A percentile compares a stretch with the other conserved stretches of the same genome.
These are phyloP conservation scores for Hecatera dysodea DNA, from an alignment of 2,888 invertebrate species.

Conservation along the genomic window DNA sequence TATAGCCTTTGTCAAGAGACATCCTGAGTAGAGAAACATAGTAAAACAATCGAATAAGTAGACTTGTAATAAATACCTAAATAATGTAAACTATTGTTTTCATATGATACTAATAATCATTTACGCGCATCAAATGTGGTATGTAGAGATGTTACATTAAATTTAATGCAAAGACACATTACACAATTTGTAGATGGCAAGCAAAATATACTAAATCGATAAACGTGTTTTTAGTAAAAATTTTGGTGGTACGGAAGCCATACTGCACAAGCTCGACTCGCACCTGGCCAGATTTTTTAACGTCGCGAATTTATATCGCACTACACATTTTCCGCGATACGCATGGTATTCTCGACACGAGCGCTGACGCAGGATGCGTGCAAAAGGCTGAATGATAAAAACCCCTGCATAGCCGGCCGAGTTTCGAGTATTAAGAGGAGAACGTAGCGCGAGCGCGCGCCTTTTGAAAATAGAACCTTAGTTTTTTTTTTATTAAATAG, in stretches of 20 bases:
- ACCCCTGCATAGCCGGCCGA: conserved; percentile 57
- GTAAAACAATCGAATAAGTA: too few species aligned
- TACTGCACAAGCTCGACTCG: background rate
- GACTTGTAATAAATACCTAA: too few species aligned
- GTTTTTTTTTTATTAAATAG: conserved; percentile 35
- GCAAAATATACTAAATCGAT: too few species aligned
- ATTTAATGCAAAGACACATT: too few species aligned
- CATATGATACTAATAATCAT: too few species aligned
- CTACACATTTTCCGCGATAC: conserved; percentile 46
- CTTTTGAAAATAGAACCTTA: conserved; percentile 52
- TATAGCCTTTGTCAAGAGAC: too few species aligned
- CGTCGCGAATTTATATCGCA: conserved; percentile 20
- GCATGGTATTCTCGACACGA: conserved; percentile 52
- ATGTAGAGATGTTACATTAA: too few species aligned
- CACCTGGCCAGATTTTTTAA: background rate
- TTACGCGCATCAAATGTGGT: too few species aligned
- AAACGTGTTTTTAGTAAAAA: background rate
- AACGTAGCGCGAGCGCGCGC: conserved; percentile 41
- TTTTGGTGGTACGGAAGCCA: background rate
- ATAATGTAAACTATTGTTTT: too few species aligned
- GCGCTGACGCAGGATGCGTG: conserved; percentile 61
- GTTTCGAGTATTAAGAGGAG: conserved; percentile 50
- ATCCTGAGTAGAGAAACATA: too few species aligned
- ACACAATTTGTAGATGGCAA: too few species aligned
- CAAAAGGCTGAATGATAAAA: conserved; percentile 63